phyloP scores from a whole-genome alignment of 2,113 vertebrate species.

The Dolichotis patagonum region DNA sequence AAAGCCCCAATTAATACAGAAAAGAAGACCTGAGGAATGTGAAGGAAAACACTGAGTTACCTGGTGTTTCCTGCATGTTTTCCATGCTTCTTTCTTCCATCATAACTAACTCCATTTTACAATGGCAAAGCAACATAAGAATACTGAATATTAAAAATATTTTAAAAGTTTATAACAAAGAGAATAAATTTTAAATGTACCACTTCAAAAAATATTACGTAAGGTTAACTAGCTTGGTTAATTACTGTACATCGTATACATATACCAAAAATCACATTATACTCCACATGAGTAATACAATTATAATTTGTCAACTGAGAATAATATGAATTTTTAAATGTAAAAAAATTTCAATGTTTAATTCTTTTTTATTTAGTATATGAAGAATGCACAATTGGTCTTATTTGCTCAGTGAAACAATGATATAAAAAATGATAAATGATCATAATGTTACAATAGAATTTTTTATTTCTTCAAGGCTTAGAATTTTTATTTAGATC shows the following conservation, averaged over 20 bases:
- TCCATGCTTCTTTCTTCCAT: neutral
- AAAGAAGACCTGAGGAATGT: conserved; percentile 87
- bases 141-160: neutral
- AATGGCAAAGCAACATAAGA: neutral
- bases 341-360: neutral
- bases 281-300: neutral
- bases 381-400: neutral
- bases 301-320: neutral
- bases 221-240: neutral
- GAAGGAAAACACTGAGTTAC: neutral
- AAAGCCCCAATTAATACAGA: conserved; percentile 87
- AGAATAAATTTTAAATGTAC: neutral
- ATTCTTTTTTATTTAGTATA: neutral
- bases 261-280: neutral
- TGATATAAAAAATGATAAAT: neutral
- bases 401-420: neutral
- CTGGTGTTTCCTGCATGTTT: neutral
- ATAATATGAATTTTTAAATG: neutral
- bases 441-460: neutral
- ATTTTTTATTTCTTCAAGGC: conserved; percentile 6
- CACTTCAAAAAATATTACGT: neutral
- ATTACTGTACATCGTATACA: neutral
- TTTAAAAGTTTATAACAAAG: neutral
- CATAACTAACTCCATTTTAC: conserved; percentile 7
- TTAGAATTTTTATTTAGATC: conserved; percentile 23